These are phyloP conservation scores for Ciconia maguari DNA, from an alignment of 2,113 vertebrate genomes.

Conservation along the genomic window DNA sequence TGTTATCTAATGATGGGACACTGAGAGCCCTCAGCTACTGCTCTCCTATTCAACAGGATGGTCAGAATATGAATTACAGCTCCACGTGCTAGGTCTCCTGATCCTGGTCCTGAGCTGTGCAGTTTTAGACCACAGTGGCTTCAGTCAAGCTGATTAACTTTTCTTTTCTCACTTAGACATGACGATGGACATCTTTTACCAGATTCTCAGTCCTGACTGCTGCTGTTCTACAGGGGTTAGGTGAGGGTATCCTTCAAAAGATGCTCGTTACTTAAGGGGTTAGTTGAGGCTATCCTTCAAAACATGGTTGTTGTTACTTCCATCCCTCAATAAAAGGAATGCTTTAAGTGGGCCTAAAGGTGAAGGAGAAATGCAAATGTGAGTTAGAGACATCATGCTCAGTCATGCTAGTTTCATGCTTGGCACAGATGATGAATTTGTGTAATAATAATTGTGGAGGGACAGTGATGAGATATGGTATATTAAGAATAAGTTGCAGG, in stretches of 20 bases:
- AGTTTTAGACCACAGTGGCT: neutral
- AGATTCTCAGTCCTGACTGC: neutral
- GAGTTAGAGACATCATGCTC: neutral
- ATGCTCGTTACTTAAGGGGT: neutral
- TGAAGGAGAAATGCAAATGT: neutral
- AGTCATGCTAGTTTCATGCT: neutral
- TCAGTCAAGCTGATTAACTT: neutral
- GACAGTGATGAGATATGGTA: neutral
- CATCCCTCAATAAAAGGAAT: neutral
- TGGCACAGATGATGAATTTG: neutral
- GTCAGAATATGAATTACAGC: neutral
- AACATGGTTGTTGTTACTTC: neutral
- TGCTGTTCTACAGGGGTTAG: neutral
- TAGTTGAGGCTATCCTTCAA: neutral
- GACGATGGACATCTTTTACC: neutral
- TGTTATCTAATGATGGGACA: neutral
- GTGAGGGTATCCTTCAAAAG: neutral
- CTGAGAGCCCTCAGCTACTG: neutral
- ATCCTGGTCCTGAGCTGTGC: neutral
- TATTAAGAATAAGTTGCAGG: neutral
- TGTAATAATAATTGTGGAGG: neutral
- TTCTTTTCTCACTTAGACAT: neutral
- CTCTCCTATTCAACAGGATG: neutral
- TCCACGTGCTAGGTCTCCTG: neutral
- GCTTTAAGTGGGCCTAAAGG: neutral